Evolutionary conservation across 2,797 vertebrate genomes (phyloP).

Genomic region (Poeciliopsis gracilis): DNA sequence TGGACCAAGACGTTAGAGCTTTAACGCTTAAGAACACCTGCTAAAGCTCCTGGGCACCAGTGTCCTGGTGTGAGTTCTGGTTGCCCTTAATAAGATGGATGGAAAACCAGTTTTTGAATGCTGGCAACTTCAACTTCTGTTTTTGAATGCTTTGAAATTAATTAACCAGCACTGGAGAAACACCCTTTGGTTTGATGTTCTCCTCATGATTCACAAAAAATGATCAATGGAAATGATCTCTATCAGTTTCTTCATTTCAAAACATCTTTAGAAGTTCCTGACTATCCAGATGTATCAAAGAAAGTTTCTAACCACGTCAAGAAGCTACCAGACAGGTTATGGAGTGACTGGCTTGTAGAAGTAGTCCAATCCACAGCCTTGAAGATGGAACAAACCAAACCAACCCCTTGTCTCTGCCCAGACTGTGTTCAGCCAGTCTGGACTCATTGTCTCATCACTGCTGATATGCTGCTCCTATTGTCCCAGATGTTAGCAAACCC

Average conservation of each 20-base stretch:
- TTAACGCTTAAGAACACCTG: no score
- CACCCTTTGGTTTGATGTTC: slow-evolving; percentile 24
- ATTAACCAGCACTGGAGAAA: slow-evolving; percentile 46
- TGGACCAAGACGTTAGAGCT: slow-evolving; percentile 48
- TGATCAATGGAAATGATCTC: background rate
- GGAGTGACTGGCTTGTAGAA: slow-evolving; percentile 59
- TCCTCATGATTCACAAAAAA: slow-evolving; percentile 1
- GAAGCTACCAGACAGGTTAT: slow-evolving; percentile 51
- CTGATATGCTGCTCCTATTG: slow-evolving; percentile 32
- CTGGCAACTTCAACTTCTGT: slow-evolving; percentile 39
- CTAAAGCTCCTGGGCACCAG: slow-evolving; percentile 1
- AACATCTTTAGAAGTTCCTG: background rate
- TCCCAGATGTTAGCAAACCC: slow-evolving; percentile 35
- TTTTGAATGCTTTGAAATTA: slow-evolving; percentile 39
- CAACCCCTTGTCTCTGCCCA: slow-evolving; percentile 48
- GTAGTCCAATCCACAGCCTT: slow-evolving; percentile 67
- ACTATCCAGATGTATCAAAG: slow-evolving; percentile 20
- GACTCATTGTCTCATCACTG: slow-evolving; percentile 42
- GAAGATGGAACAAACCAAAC: slow-evolving; percentile 67
- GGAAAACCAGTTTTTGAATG: background rate
- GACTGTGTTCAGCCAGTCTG: slow-evolving; percentile 71
- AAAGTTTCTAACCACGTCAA: slow-evolving; percentile 20
- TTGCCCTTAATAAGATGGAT: slow-evolving; percentile 66
- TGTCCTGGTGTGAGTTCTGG: slow-evolving; percentile 1
- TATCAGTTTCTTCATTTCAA: background rate